These are phyloP conservation scores for Ornithorhynchus anatinus DNA, from an alignment of 2,113 vertebrate genomes.

Conservation along the genomic window DNA sequence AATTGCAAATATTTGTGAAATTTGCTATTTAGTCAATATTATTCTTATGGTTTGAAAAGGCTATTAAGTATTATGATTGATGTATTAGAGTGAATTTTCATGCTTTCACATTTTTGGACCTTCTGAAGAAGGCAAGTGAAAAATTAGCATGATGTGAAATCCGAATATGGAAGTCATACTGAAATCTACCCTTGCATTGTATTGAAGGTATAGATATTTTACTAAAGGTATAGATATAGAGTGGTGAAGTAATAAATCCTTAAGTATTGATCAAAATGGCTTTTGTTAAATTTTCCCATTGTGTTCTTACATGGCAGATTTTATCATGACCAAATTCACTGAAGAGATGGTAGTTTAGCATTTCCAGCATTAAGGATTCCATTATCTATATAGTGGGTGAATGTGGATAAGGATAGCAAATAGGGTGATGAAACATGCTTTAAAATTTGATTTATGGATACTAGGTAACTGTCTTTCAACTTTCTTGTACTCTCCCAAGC, in stretches of 20 bases:
- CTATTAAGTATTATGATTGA: not conserved
- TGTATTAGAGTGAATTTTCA: not conserved
- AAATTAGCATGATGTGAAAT: not conserved
- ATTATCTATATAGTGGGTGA: not conserved
- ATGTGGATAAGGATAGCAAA: not conserved
- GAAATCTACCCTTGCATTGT: too few relatives aligned
- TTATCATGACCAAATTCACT: not conserved
- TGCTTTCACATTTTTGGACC: not conserved
- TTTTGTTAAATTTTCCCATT: not conserved
- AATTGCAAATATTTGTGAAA: not conserved
- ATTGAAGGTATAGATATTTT: too few relatives aligned
- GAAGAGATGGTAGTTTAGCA: not conserved
- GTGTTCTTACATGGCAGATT: not conserved
- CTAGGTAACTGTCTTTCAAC: too few relatives aligned
- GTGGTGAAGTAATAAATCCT: not conserved
- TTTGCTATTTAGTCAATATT: not conserved
- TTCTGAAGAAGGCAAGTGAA: not conserved
- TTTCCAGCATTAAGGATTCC: not conserved
- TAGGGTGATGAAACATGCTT: too few relatives aligned
- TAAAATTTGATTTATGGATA: too few relatives aligned
- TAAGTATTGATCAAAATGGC: not conserved
- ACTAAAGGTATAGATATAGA: not conserved
- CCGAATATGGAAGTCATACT: not conserved
- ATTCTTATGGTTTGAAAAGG: not conserved
- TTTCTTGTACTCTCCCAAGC: too few relatives aligned